Percentiles rank a stretch among this genome's conserved stretches.
These are phyloP conservation scores for Trilocha varians DNA, from an alignment of 2,888 invertebrate species.

Conservation along the genomic window DNA sequence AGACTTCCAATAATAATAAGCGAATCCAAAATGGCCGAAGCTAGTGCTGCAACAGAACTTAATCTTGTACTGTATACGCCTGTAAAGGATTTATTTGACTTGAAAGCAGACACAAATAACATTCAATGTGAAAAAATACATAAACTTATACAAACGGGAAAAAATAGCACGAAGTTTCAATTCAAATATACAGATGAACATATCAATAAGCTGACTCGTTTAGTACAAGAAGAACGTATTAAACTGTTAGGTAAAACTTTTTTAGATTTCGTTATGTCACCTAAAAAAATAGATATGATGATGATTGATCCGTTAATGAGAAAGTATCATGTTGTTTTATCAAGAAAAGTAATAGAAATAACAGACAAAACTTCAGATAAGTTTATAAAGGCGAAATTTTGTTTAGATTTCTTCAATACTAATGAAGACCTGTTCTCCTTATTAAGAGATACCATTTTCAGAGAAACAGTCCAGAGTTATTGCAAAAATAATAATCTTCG, in stretches of 20 bases:
- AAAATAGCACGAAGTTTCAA: slow-evolving; percentile 18
- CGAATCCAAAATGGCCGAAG: slow-evolving; percentile 24
- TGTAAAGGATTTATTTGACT: slow-evolving; percentile 19
- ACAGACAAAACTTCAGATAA: slow-evolving; percentile 4
- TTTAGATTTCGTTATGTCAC: slow-evolving; percentile 19
- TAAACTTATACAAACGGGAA: slow-evolving; percentile 19
- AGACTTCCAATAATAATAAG: slow-evolving; percentile 17
- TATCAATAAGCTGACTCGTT: slow-evolving; percentile 18
- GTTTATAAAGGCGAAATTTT: slow-evolving; percentile 19
- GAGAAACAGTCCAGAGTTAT: slow-evolving; percentile 16
- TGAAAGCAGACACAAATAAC: slow-evolving; percentile 11
- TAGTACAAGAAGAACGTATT: slow-evolving; percentile 20
- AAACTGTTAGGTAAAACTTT: slow-evolving; percentile 21
- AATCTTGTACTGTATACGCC: slow-evolving; percentile 29
- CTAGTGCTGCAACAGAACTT: slow-evolving; percentile 20
- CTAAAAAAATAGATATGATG: slow-evolving; percentile 18
- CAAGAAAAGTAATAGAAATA: slow-evolving; percentile 20
- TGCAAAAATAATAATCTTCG: slow-evolving; percentile 12
- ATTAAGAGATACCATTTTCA: slow-evolving; percentile 20
- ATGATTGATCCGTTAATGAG: slow-evolving; percentile 24
- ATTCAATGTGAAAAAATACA: slow-evolving; percentile 17
- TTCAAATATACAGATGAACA: slow-evolving; percentile 19
- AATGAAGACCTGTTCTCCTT: slow-evolving; percentile 14
- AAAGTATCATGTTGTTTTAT: slow-evolving; percentile 27
- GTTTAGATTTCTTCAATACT: slow-evolving; percentile 21